Conservation (phyloP, 2,113 vertebrate genomes). For the Oriolus oriolus region DNA sequence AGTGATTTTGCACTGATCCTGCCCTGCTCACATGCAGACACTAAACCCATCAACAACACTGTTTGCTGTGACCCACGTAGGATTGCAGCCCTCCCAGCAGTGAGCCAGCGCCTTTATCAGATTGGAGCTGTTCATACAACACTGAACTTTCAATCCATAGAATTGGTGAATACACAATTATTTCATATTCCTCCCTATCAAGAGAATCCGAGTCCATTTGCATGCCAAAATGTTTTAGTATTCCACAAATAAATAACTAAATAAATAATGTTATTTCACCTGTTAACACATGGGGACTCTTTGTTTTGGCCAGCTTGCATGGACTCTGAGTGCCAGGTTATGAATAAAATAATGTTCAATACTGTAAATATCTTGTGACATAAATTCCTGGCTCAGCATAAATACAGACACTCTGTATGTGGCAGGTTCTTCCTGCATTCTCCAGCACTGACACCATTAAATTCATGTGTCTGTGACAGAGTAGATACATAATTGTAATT, state of each 20-base stretch:
- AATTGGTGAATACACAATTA: background rate
- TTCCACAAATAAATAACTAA: conserved; percentile 3
- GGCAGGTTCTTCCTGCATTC: conserved; percentile 20
- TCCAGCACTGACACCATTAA: background rate
- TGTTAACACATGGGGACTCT: conserved; percentile 27
- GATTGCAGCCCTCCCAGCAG: background rate
- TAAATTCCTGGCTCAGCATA: conserved; percentile 46
- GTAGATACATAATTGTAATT: background rate
- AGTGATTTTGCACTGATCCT: background rate
- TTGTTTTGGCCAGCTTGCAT: conserved; percentile 4
- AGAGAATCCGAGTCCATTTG: background rate
- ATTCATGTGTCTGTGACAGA: background rate
- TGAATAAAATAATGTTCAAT: conserved; percentile 28
- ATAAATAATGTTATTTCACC: conserved; percentile 49
- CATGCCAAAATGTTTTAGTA: background rate
- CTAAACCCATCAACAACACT: background rate
- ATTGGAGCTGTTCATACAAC: background rate
- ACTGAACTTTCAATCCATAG: background rate
- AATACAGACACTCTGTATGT: background rate
- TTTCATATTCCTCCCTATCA: background rate
- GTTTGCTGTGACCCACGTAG: background rate
- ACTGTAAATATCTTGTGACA: conserved; percentile 35
- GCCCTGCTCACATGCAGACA: background rate
- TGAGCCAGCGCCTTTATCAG: conserved; percentile 27
- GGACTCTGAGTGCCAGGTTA: background rate